A percentile compares a stretch with the other conserved stretches of the same genome.
Evolutionary conservation across 2,797 vertebrate species (phyloP).

Genomic region (Vultur gryphus): DNA sequence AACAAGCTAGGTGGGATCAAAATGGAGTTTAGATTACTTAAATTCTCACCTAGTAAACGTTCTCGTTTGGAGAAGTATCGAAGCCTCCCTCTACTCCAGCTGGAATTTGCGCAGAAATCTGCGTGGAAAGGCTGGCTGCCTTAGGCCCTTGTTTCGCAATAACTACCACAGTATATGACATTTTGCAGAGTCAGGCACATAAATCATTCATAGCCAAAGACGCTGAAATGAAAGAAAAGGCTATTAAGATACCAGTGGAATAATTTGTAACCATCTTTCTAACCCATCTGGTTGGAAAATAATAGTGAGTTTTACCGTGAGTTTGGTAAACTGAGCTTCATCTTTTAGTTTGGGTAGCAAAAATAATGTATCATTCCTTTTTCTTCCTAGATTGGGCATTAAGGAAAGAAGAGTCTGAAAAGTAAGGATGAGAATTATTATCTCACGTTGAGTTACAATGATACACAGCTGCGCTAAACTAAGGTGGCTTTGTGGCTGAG

Average conservation of each 20-base stretch:
- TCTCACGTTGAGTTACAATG: neutral
- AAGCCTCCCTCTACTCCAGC: neutral
- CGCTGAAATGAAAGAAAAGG: neutral
- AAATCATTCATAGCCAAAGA: neutral
- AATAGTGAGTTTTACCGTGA: neutral
- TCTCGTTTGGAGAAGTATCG: neutral
- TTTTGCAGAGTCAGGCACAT: neutral
- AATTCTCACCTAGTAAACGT: neutral
- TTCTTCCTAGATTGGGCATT: neutral
- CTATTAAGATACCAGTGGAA: neutral
- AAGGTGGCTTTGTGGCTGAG: neutral
- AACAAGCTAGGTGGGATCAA: neutral
- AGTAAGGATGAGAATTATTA: neutral
- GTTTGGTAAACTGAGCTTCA: neutral
- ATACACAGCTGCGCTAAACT: neutral
- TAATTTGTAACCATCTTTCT: neutral
- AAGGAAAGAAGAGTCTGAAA: conserved; percentile 1
- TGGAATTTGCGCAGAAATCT: neutral
- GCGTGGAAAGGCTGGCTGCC: neutral
- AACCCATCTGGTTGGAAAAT: neutral
- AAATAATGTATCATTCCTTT: neutral
- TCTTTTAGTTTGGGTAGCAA: neutral
- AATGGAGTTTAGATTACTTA: neutral
- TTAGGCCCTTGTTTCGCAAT: neutral
- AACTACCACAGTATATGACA: neutral